Evolutionary conservation across 2,888 invertebrate genomes (phyloP), one percentile per base, ranked within the genome.

Genomic region (Thymelicus sylvestris): DNA sequence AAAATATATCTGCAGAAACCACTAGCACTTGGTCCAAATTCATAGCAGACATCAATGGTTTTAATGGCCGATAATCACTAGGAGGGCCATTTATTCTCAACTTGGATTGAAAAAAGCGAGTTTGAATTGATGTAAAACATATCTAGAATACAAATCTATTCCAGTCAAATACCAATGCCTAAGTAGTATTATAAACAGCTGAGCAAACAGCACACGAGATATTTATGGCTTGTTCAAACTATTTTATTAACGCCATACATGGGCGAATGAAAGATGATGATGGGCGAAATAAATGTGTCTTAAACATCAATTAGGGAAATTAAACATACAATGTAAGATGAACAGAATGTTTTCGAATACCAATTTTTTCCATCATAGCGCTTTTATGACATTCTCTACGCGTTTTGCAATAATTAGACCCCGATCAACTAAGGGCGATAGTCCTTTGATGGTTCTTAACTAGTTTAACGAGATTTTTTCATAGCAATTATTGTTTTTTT

Each of bases 281-380:
- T 69, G 57, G 63, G 47, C 64, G 39, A 59, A 59, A 64, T 69
- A 64, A 69, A 69, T 64, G 64, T 48, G 19, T 48, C 39, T 69
- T 69, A 69, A 69, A 69, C 69, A 69, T 69, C 69, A 69, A 69
- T 69, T 69, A 69, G 63, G 63, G 63, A 64, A 38, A 69, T 69
- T 69, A 68, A 68, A 64, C 66, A 48, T 69, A 64, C 69, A 69
- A 59, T 69, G 69, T 69, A 57, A 12, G 57, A 47, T 64, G 57
- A 57, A 57, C 47, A 19, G 6, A 47, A 44, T 63, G 44, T 63
- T 68, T 67, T 63, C 55, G n/a, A 62, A 44, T n/a, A 31, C 31
- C 31, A 2, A 38, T n/a, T 68, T 68, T 68, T 68, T 68, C 63
- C 68, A 47, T 63, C 68, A 41, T 68, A 41, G 67, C 61, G 44